These are phyloP conservation scores for Hippolais icterina DNA, from an alignment of 2,113 vertebrate genomes.

Conservation along the genomic window DNA sequence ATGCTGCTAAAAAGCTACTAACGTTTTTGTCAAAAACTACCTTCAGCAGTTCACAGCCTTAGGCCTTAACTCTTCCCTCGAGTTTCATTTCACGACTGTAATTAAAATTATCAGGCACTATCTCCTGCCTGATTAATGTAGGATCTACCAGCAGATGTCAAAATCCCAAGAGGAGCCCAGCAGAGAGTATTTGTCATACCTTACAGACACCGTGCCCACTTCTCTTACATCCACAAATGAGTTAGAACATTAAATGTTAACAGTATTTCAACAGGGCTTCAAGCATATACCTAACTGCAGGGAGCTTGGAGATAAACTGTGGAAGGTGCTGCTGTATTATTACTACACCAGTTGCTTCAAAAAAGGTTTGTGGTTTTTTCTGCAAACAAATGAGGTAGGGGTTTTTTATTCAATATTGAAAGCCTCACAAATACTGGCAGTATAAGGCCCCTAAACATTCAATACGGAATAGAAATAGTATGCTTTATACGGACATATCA, in stretches of 20 bases:
- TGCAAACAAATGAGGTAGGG: not conserved
- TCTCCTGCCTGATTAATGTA: not conserved
- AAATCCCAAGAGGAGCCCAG: not conserved
- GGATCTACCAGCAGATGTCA: not conserved
- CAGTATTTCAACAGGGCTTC: not conserved
- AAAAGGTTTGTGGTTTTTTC: not conserved
- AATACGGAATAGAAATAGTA: not conserved
- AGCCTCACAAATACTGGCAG: not conserved
- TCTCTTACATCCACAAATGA: not conserved
- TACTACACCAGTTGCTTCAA: not conserved
- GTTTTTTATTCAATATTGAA: not conserved
- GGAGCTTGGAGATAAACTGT: not conserved
- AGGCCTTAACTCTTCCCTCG: not conserved
- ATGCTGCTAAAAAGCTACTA: not conserved
- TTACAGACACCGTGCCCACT: not conserved
- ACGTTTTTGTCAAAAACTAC: not conserved
- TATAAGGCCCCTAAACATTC: not conserved
- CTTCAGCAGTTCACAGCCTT: not conserved
- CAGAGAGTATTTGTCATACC: not conserved
- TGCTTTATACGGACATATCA: accelerated
- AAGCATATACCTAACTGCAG: not conserved
- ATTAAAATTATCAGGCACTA: not conserved
- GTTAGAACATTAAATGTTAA: accelerated
- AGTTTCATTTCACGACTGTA: not conserved
- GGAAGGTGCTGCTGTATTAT: not conserved